Conservation (phyloP, 53 echinoderm and acorn worm genomes). For the Stichopus horrens region DNA sequence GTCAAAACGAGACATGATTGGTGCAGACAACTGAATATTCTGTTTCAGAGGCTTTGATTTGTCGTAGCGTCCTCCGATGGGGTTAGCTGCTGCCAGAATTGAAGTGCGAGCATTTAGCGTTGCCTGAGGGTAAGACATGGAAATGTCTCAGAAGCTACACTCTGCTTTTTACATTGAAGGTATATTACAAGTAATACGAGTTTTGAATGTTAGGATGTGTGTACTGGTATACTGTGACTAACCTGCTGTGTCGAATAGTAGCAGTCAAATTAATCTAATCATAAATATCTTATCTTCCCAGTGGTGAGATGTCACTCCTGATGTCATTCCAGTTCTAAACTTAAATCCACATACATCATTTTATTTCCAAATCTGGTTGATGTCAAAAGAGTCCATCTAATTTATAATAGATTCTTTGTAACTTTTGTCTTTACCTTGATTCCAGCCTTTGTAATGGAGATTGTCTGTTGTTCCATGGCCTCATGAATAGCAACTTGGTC, state of each 20-base stretch:
- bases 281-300: no score
- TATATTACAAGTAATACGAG: neutral
- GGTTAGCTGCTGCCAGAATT: constrained; percentile 97
- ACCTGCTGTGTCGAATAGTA: no score
- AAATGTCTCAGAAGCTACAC: neutral
- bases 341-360: no score
- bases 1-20: constrained; percentile 99
- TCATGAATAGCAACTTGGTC: constrained; percentile 97
- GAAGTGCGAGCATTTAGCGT: constrained; percentile 98
- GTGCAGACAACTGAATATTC: constrained; percentile 93
- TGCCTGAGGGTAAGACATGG: constrained; percentile 60
- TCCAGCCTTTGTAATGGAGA: constrained; percentile 99
- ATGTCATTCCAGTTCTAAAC: no score
- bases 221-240: no score
- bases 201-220: no score
- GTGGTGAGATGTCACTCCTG: no score
- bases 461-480: constrained; percentile 99
- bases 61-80: constrained; percentile 93
- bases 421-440: constrained; percentile 66
- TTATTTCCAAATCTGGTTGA: no score
- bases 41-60: constrained; percentile 92
- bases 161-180: neutral
- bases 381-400: no score
- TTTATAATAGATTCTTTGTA: no score
- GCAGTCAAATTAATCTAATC: no score